Evolutionary conservation across 2,888 invertebrate genomes (phyloP).

Genomic region (Atrina japonica): DNA sequence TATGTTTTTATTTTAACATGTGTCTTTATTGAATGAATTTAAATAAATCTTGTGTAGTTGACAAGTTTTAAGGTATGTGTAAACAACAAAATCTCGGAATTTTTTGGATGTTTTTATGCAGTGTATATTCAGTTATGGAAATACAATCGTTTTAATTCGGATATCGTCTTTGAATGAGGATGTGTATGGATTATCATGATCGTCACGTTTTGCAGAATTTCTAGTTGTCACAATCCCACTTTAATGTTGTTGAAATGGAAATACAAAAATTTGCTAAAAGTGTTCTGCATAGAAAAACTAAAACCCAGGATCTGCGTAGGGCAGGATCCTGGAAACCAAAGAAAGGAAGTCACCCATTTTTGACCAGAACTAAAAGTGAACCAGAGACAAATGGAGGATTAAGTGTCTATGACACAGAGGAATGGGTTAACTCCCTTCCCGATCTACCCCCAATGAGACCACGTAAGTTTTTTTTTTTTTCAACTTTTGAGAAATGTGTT

Average conservation of each 20-base stretch:
- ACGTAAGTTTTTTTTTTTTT: slow-evolving; percentile 36
- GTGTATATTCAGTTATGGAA: too few relatives aligned
- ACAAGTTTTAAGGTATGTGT: too few relatives aligned
- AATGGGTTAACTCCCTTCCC: slow-evolving; percentile 25
- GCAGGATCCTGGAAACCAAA: slow-evolving; percentile 61
- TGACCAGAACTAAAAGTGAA: slow-evolving; percentile 51
- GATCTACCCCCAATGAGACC: slow-evolving; percentile 43
- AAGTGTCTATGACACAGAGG: slow-evolving; percentile 9
- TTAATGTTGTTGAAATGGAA: slow-evolving; percentile 28
- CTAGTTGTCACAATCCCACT: too few relatives aligned
- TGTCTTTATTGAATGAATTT: too few relatives aligned
- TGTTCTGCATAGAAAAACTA: slow-evolving; percentile 46
- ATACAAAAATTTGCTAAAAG: slow-evolving; percentile 46
- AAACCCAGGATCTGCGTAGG: slow-evolving; percentile 62
- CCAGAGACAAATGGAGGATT: slow-evolving; percentile 8
- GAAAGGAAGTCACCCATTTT: slow-evolving; percentile 50
- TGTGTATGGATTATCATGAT: too few relatives aligned
- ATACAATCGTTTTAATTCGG: too few relatives aligned
- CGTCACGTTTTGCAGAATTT: too few relatives aligned
- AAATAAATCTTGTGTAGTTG: too few relatives aligned
- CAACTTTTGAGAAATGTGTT: background rate
- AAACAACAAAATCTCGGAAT: too few relatives aligned
- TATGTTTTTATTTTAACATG: too few relatives aligned
- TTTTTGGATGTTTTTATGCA: too few relatives aligned
- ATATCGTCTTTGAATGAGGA: too few relatives aligned